Conservation (phyloP, 2,113 vertebrate genomes). For the Cephalopterus ornatus region DNA sequence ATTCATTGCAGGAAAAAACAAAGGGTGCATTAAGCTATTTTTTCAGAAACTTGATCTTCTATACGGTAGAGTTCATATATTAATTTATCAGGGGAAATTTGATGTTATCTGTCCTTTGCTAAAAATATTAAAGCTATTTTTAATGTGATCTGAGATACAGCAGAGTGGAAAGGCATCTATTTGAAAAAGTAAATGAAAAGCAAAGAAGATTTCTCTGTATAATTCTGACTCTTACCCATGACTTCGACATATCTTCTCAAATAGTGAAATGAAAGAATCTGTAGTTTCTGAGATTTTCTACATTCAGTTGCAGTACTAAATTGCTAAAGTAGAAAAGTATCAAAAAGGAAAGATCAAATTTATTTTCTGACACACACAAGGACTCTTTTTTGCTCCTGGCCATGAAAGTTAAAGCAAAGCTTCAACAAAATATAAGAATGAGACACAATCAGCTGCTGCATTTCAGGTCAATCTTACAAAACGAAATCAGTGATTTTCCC, state of each 20-base stretch:
- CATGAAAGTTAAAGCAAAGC: slow-evolving; percentile 37
- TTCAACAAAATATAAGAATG: slow-evolving; percentile 21
- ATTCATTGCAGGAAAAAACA: not conserved
- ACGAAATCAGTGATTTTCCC: not conserved
- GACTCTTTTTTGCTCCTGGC: not conserved
- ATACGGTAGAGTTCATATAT: not conserved
- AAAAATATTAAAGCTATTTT: slow-evolving; percentile 61
- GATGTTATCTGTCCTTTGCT: not conserved
- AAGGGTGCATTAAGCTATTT: not conserved
- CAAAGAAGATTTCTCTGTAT: not conserved
- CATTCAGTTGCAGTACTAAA: not conserved
- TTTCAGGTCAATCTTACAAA: not conserved
- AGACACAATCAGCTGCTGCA: not conserved
- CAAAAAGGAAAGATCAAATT: slow-evolving; percentile 44
- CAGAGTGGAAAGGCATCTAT: slow-evolving; percentile 8
- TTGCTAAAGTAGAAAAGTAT: not conserved
- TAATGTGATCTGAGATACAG: slow-evolving; percentile 18
- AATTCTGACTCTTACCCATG: slow-evolving; percentile 38
- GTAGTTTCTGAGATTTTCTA: slow-evolving; percentile 19
- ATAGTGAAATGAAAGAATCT: slow-evolving; percentile 33
- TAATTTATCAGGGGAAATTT: slow-evolving; percentile 26
- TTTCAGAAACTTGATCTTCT: not conserved
- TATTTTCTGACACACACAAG: slow-evolving; percentile 47
- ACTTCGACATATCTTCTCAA: slow-evolving; percentile 30
- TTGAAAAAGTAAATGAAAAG: slow-evolving; percentile 54